Evolutionary conservation across 2,113 vertebrate species (phyloP), one percentile per base, ranked within the genome.

Genomic region (Corvus moneduloides): DNA sequence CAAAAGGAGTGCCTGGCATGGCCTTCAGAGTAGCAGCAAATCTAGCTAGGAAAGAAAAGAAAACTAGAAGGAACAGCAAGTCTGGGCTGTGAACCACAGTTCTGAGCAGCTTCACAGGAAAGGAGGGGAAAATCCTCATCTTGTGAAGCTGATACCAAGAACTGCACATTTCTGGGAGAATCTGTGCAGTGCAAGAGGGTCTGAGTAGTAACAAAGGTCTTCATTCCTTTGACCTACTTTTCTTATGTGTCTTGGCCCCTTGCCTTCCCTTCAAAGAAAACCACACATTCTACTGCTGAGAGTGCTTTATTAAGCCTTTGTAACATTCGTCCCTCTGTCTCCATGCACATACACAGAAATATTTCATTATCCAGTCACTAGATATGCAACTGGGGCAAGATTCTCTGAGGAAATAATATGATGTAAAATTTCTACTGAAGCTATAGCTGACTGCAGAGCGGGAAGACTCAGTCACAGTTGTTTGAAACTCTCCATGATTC

Each of bases 401-500:
- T 93, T 73, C 80, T 95, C 78, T 64, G n/a, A 95, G 87, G 77
- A 89, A 92, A 91, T 91, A 78, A 56, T 54, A 41, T 4, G 71
- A 79, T 62, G 84, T 82, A 68, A 78, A 95, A 76, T 72, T 91
- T 81, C 64, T 75, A 2, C 77, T 56, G 80, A 87, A 62, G 87
- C 16, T 5, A 82, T 75, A 2, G 12, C 48, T 41, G 56, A 77
- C n/a, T 37, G 44, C 59, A 49, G 74, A 89, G 24, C 48, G 74
- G 55, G 52, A 73, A 84, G 77, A 32, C 48, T 93, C 67, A 62
- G 67, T 73, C 89, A 83, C n/a, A 52, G 68, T 71, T 67, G 33
- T 75, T 89, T 95, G 52, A 84, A 93, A 63, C 27, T 30, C 64
- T 68, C 17, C 7, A 11, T 43, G 32, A 49, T 85, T 55, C 28